These are phyloP conservation scores for Diadema setosum DNA, from an alignment of 35 echinoderm and acorn worm genomes.

Conservation along the genomic window DNA sequence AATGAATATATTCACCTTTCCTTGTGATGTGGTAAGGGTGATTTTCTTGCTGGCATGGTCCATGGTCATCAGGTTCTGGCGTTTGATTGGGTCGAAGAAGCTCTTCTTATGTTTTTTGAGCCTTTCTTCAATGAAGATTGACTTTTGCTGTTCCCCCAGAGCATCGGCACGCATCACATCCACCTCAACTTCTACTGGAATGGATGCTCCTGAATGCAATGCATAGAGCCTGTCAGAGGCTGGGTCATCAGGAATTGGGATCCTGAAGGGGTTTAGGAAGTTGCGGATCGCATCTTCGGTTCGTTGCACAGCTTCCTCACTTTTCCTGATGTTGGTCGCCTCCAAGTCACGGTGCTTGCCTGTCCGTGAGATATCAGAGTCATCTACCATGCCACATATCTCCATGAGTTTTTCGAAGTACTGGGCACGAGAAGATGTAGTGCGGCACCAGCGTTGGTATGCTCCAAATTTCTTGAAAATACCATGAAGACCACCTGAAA, in stretches of 20 bases:
- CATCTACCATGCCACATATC: slow-evolving; percentile 35
- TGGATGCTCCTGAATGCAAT: slow-evolving; percentile 30
- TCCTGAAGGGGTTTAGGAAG: slow-evolving; percentile 61
- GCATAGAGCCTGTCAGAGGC: slow-evolving; percentile 28
- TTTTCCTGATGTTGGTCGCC: slow-evolving; percentile 38
- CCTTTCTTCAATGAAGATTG: too few relatives aligned
- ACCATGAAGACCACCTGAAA: slow-evolving; percentile 7
- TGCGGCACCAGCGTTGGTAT: slow-evolving; percentile 47
- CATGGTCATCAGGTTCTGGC: background rate
- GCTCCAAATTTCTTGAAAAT: slow-evolving; percentile 27
- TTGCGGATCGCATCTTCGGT: slow-evolving; percentile 25
- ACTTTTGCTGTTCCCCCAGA: too few relatives aligned
- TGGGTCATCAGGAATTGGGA: slow-evolving; percentile 24
- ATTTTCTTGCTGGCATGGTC: background rate
- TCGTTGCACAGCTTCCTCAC: slow-evolving; percentile 38
- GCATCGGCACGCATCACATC: too few relatives aligned
- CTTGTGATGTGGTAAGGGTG: background rate
- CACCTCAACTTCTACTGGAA: too few relatives aligned
- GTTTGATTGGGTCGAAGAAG: slow-evolving; percentile 5
- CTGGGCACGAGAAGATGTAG: slow-evolving; percentile 37
- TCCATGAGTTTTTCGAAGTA: slow-evolving; percentile 36
- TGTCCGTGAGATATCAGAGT: slow-evolving; percentile 6
- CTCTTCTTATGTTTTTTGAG: too few relatives aligned
- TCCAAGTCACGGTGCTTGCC: slow-evolving; percentile 55
- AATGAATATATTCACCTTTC: background rate